Conservation (phyloP, 2,113 vertebrate genomes). For the Ginglymostoma cirratum region DNA sequence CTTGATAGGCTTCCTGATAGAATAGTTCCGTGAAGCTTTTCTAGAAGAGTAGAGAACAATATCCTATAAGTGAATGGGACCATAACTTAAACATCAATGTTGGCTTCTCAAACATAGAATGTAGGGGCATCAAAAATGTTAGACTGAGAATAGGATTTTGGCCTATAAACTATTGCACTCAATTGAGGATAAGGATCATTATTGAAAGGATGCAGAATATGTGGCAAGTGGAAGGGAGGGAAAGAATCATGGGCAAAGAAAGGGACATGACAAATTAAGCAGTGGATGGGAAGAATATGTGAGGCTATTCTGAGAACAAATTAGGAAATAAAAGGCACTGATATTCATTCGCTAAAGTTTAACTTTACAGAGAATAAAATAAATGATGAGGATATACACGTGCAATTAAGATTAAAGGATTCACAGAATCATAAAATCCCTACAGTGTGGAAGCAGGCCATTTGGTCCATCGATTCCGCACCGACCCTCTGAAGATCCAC, state of each 20-base stretch:
- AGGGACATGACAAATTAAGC: background rate
- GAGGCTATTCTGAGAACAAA: background rate
- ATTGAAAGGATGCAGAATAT: background rate
- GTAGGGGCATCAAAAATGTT: background rate
- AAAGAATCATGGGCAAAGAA: background rate
- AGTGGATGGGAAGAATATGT: background rate
- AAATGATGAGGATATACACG: background rate
- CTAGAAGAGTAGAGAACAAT: background rate
- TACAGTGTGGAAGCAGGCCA: too few relatives aligned
- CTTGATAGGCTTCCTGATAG: background rate
- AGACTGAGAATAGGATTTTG: background rate
- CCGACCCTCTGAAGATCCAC: too few relatives aligned
- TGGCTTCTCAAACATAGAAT: background rate
- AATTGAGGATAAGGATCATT: background rate
- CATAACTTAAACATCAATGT: background rate
- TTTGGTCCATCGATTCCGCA: too few relatives aligned
- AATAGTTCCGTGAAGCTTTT: background rate
- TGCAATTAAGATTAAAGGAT: background rate
- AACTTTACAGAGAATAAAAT: background rate
- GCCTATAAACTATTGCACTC: background rate
- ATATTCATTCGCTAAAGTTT: background rate
- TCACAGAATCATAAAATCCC: background rate
- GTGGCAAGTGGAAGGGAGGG: background rate
- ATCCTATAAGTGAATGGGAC: background rate
- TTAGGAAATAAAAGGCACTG: background rate